Conservation (phyloP, 1,140 invertebrate species). For the Penaeus indicus region DNA sequence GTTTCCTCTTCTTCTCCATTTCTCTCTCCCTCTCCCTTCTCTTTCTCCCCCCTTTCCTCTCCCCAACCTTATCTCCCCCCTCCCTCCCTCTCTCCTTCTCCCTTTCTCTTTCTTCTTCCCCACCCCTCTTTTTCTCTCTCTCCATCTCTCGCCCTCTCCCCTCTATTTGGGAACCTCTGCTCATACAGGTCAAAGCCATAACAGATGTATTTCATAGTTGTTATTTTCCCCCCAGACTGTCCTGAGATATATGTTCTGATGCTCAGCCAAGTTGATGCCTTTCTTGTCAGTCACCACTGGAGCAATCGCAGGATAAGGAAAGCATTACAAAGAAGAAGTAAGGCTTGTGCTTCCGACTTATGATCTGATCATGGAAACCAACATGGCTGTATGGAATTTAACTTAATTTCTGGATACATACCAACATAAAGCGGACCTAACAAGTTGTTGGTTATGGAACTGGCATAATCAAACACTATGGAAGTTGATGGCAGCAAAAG, state of each 20-base stretch:
- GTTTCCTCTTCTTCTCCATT: no score
- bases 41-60: no score
- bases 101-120: no score
- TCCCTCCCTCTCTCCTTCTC: no score
- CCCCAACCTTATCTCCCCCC: not conserved
- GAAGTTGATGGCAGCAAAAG: constrained; percentile 70
- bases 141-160: not conserved
- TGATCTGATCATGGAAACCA: constrained; percentile 53
- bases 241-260: constrained; percentile 58
- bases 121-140: no score
- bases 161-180: not conserved
- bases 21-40: no score
- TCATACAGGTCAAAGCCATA: no score
- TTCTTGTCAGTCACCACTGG: constrained; percentile 49
- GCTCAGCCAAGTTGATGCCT: constrained; percentile 55
- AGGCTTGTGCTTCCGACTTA: constrained; percentile 61
- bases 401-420: constrained; percentile 65
- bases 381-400: constrained; percentile 66
- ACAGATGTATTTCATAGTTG: not conserved
- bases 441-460: constrained; percentile 58
- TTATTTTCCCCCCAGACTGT: constrained; percentile 49
- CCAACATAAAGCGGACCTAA: constrained; percentile 61
- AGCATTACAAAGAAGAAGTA: constrained; percentile 50
- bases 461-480: constrained; percentile 69
- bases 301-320: constrained; percentile 36